These are phyloP conservation scores for Reticulitermes lucifugus DNA, from an alignment of 2,888 invertebrate species.

Conservation along the genomic window DNA sequence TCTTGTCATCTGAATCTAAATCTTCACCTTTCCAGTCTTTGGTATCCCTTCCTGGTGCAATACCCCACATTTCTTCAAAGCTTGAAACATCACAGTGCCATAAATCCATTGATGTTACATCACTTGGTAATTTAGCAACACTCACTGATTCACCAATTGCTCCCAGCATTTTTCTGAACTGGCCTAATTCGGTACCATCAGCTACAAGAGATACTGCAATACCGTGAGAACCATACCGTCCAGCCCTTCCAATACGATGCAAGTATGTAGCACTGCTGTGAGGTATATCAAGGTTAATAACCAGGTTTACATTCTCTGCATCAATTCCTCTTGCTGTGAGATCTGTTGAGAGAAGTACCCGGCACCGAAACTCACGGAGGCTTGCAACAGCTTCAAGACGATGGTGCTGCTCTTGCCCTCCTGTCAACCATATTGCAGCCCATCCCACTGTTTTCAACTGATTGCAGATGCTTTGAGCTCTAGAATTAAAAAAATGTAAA, in stretches of 20 bases:
- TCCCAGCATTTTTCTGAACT: slow-evolving; percentile 69
- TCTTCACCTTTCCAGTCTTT: background rate
- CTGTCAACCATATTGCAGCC: slow-evolving; percentile 82
- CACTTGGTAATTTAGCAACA: slow-evolving; percentile 45
- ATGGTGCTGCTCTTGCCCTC: slow-evolving; percentile 82
- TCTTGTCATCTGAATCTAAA: background rate
- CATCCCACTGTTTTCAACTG: slow-evolving; percentile 79
- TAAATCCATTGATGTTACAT: slow-evolving; percentile 55
- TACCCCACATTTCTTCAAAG: slow-evolving; percentile 56
- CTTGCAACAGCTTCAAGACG: slow-evolving; percentile 81
- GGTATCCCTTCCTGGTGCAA: slow-evolving; percentile 11
- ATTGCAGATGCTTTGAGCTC: slow-evolving; percentile 83
- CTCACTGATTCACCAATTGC: slow-evolving; percentile 63
- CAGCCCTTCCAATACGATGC: slow-evolving; percentile 96
- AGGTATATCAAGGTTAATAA: slow-evolving; percentile 93
- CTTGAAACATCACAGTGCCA: slow-evolving; percentile 57
- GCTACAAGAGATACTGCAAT: slow-evolving; percentile 80
- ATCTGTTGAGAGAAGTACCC: slow-evolving; percentile 92
- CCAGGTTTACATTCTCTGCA: slow-evolving; percentile 90
- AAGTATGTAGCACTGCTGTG: slow-evolving; percentile 84
- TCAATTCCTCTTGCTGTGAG: slow-evolving; percentile 94
- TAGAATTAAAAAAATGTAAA: slow-evolving; percentile 57
- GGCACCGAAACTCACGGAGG: slow-evolving; percentile 83
- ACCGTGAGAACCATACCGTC: slow-evolving; percentile 91
- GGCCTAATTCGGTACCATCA: slow-evolving; percentile 71